These are phyloP conservation scores for Cataglyphis livida DNA, from an alignment of 2,888 invertebrate species.

Conservation along the genomic window DNA sequence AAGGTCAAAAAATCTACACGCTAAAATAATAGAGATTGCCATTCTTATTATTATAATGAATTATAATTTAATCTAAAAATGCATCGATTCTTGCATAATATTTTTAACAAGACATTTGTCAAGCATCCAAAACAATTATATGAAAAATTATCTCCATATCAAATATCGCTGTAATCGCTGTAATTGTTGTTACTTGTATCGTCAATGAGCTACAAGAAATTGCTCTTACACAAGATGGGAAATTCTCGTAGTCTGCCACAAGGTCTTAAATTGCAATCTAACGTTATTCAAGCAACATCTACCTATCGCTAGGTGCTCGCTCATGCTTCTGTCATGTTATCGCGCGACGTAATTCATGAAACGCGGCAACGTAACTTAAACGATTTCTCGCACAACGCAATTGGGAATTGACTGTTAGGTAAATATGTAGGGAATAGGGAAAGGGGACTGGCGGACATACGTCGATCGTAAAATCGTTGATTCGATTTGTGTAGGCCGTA, in stretches of 20 bases:
- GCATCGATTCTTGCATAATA: neutral
- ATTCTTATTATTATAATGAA: neutral
- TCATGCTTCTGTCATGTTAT: constrained; percentile 1
- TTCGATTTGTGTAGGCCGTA: constrained; percentile 54
- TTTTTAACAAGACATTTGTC: neutral
- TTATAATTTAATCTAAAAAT: neutral
- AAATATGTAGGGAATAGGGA: neutral
- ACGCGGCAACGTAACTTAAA: constrained; percentile 22
- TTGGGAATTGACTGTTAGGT: neutral
- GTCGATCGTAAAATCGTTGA: constrained; percentile 55
- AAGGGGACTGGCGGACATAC: neutral
- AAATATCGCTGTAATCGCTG: neutral
- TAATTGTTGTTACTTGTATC: neutral
- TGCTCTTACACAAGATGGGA: constrained; percentile 27
- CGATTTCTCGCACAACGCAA: constrained; percentile 4
- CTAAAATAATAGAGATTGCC: neutral
- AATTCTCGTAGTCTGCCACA: neutral
- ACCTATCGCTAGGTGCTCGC: neutral
- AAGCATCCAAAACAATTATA: neutral
- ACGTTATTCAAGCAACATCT: constrained; percentile 16
- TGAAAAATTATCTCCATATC: neutral
- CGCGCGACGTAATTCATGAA: neutral
- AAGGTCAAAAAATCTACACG: neutral
- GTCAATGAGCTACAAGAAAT: neutral
- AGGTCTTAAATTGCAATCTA: constrained; percentile 4